These are phyloP conservation scores for Noctilio leporinus DNA, from an alignment of 2,113 vertebrate genomes.

Conservation along the genomic window DNA sequence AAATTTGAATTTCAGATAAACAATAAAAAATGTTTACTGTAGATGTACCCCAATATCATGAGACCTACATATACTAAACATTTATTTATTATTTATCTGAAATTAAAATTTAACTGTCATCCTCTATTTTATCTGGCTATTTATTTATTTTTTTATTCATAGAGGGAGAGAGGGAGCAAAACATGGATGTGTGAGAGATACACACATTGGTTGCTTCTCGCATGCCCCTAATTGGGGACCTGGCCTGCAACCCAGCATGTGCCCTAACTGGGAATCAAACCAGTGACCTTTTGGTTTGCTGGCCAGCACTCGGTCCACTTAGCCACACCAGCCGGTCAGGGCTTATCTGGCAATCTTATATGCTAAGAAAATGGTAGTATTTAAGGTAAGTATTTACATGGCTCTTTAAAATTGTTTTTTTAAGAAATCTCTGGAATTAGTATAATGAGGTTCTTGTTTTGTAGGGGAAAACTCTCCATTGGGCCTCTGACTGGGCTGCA, in stretches of 20 bases:
- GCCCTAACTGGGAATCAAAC: too few relatives aligned
- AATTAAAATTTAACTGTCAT: conserved; percentile 2
- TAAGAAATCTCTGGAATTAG: neutral
- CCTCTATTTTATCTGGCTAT: neutral
- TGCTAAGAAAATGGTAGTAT: neutral
- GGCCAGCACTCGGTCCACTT: too few relatives aligned
- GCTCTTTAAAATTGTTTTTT: neutral
- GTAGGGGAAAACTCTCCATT: neutral
- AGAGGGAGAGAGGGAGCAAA: too few relatives aligned
- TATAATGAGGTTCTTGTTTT: neutral
- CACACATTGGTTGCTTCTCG: too few relatives aligned
- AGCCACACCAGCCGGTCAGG: too few relatives aligned
- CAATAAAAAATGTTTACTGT: neutral
- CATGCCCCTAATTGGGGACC: too few relatives aligned
- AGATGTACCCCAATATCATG: neutral
- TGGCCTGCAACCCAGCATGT: too few relatives aligned
- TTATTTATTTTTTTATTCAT: too few relatives aligned
- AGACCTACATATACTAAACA: neutral
- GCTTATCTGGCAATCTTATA: conserved; percentile 2
- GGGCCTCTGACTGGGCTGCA: neutral
- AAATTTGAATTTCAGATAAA: neutral
- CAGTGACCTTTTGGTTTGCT: too few relatives aligned
- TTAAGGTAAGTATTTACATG: neutral
- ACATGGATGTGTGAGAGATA: too few relatives aligned
- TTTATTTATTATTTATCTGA: neutral